These are phyloP conservation scores for Solea senegalensis DNA, from an alignment of 2,113 vertebrate species.

Conservation along the genomic window DNA sequence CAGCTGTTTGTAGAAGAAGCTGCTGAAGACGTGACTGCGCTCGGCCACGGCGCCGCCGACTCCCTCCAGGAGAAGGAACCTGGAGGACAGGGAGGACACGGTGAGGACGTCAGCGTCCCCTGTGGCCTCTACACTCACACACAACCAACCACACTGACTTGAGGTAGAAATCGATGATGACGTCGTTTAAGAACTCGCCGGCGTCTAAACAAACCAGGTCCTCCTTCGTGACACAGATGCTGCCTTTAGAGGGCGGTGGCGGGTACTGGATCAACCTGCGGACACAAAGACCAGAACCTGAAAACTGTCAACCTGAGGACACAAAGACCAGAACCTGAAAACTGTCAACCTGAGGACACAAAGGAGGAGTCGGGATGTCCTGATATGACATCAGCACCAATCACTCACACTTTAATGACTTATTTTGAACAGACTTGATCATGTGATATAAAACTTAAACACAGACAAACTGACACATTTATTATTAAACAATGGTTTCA, in stretches of 20 bases:
- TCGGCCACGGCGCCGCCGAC: conserved; percentile 83
- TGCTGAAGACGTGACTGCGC: conserved; percentile 93
- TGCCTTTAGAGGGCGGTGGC: conserved; percentile 89
- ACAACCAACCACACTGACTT: conserved; percentile 82
- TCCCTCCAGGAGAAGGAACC: conserved; percentile 90
- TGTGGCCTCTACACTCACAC: neutral
- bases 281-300: neutral
- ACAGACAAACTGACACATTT: no score
- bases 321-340: no score
- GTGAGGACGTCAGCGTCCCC: neutral
- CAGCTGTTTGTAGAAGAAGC: conserved; percentile 96
- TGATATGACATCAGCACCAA: no score
- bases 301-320: neutral
- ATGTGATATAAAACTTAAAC: no score
- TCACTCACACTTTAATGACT: no score
- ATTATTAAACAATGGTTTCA: no score
- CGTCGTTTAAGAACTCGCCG: conserved; percentile 95
- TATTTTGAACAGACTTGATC: no score
- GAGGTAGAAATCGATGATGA: conserved; percentile 98
- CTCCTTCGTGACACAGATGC: conserved; percentile 90
- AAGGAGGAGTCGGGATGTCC: no score
- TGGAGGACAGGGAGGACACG: conserved; percentile 41
- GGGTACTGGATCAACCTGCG: conserved; percentile 94
- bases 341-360: neutral
- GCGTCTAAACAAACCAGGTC: conserved; percentile 90